Base-by-base conservation (phyloP, 2,888 invertebrate genomes). In the Cosmia trapezina region DNA sequence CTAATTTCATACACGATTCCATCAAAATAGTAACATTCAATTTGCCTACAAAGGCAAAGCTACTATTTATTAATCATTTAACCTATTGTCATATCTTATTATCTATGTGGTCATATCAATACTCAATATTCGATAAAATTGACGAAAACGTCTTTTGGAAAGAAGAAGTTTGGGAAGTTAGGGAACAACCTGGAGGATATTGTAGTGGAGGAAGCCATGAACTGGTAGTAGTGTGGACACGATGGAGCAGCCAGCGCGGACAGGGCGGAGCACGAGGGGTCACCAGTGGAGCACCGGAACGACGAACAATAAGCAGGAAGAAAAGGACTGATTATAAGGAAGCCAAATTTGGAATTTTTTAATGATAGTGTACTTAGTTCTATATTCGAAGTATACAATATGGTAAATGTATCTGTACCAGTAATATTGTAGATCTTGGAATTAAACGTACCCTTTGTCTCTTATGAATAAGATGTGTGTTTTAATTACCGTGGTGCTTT, bases 81-180 rank as follows among this genome's bases (percentile, higher is more conserved):
- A 57, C 53, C 65, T 76, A 67, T 63, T 79, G 51, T 75, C 74
- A 70, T 79, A 73, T 66, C 80, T 66, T 49, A 78, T 65, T 65
- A 69, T 80, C 63, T 75, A 70, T 73, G 68, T 80, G 74, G 70
- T 80, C 76, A 79, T 79, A 74, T 79, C 74, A 74, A 80, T 71
- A 76, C 54, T 76, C 68, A 69, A 80, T 80, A 56, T 70, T 75
- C 47, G 53, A 60, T 41, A 37, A 59, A 64, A 17, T 45, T 70
- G 33, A 65, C 64, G 56, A 57, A 19, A 54, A 66, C 22, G 53
- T 80, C 76, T 68, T 75, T 12, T 49, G 57, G 49, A 64, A 70
- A 61, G 47, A 63, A 62, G 62, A 33, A 47, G 11, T 57, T 65
- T 65, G 53, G 49, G n/a, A 63, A 28, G 28, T 28, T 28, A 22